Conservation (phyloP, 2,797 vertebrate species). For the Carduelis carduelis region DNA sequence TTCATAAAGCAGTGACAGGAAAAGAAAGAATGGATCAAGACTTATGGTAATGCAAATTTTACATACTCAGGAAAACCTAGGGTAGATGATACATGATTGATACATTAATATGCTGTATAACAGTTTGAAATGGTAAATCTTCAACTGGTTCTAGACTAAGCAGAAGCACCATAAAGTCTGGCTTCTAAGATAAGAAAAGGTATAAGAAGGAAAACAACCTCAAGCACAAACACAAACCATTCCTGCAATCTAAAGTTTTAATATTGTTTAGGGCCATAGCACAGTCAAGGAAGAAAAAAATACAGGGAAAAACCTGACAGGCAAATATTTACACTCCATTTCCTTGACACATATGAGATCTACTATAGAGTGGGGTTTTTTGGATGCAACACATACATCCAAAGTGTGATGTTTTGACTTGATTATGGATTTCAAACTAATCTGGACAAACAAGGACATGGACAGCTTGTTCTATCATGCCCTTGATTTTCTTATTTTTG, state of each 20-base stretch:
- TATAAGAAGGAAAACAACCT: background rate
- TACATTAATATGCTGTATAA: background rate
- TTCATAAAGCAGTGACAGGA: background rate
- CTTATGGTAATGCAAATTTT: background rate
- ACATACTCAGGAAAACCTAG: background rate
- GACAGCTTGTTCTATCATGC: background rate
- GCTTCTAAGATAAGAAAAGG: background rate
- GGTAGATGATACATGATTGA: background rate
- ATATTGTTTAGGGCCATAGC: background rate
- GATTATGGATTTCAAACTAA: background rate
- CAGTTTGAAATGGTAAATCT: background rate
- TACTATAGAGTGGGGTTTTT: fast-evolving
- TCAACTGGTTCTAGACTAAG: background rate
- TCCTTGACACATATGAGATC: background rate
- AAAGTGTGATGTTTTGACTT: background rate
- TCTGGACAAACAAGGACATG: background rate
- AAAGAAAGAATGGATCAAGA: background rate
- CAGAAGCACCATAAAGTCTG: background rate
- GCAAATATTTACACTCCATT: background rate
- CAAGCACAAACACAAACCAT: background rate
- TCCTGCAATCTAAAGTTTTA: background rate
- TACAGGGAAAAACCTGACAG: background rate
- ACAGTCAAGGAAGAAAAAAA: background rate
- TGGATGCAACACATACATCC: background rate
- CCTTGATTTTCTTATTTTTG: background rate